Evolutionary conservation across 2,797 vertebrate species (phyloP).

Genomic region (Hozukius guyotensis): DNA sequence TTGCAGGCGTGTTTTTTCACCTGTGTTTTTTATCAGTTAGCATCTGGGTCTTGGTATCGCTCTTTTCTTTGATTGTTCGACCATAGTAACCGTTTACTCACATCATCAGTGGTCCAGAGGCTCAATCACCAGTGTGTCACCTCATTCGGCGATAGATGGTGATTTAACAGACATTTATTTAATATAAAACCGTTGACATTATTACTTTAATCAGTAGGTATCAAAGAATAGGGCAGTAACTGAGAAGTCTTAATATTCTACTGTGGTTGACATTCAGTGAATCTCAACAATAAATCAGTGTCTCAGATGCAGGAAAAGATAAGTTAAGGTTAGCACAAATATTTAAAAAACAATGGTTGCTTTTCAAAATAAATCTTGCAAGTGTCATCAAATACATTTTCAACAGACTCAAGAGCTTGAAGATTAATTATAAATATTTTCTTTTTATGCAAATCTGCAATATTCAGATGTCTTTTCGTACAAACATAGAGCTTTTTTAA

Average conservation of each 20-base stretch:
- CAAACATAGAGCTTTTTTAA: no score
- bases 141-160: no score
- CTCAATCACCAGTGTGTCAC: no score
- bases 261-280: not conserved
- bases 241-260: conserved; percentile 7
- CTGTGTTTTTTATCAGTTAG: no score
- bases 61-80: no score
- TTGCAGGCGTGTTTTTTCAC: not conserved
- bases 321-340: conserved; percentile 15
- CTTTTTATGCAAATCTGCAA: not conserved
- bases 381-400: conserved; percentile 11
- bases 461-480: not conserved
- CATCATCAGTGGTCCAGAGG: no score
- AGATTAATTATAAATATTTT: conserved; percentile 6
- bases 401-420: not conserved
- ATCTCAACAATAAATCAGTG: conserved; percentile 13
- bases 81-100: no score
- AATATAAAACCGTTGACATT: no score
- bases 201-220: not conserved
- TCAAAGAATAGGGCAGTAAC: conserved; percentile 25
- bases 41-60: no score
- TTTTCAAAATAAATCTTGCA: conserved; percentile 7
- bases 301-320: conserved; percentile 32
- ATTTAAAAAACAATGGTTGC: conserved; percentile 2
- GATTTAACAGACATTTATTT: no score